Conservation (phyloP, 2,888 invertebrate genomes). For the Acanthopleura granulata region DNA sequence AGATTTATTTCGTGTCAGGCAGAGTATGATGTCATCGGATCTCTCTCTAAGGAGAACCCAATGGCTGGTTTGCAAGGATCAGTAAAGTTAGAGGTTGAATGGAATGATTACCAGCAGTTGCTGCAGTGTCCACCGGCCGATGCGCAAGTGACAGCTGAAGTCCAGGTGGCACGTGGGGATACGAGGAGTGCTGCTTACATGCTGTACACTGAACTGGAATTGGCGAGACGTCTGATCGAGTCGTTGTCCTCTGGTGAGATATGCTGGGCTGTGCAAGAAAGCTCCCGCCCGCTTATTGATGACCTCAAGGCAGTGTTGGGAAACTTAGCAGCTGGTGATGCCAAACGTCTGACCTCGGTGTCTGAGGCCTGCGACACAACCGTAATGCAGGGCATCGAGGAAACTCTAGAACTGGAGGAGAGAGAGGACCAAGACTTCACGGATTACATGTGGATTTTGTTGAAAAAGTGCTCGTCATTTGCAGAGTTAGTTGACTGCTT, state of each 20-base stretch:
- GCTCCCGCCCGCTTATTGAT: slow-evolving; percentile 37
- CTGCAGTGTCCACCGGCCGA: slow-evolving; percentile 45
- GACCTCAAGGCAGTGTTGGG: slow-evolving; percentile 39
- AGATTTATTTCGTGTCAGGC: slow-evolving; percentile 21
- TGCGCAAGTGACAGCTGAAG: slow-evolving; percentile 40
- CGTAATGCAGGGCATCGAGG: slow-evolving; percentile 30
- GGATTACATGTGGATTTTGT: slow-evolving; percentile 52
- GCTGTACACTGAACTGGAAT: slow-evolving; percentile 42
- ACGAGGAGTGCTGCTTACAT: slow-evolving; percentile 38
- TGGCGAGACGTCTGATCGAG: slow-evolving; percentile 33
- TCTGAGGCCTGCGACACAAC: slow-evolving; percentile 29
- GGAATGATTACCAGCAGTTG: slow-evolving; percentile 38
- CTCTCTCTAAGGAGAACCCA: slow-evolving; percentile 19
- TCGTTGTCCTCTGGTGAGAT: slow-evolving; percentile 46
- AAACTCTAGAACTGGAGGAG: slow-evolving; percentile 34
- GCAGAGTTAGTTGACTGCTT: slow-evolving; percentile 46
- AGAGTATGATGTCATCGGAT: slow-evolving; percentile 24
- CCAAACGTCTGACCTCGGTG: slow-evolving; percentile 29
- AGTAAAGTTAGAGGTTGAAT: slow-evolving; percentile 42
- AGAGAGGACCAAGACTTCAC: slow-evolving; percentile 53
- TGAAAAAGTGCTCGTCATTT: slow-evolving; percentile 46
- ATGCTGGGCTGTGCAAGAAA: slow-evolving; percentile 42
- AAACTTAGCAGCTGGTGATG: slow-evolving; percentile 43
- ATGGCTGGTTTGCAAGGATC: slow-evolving; percentile 35
- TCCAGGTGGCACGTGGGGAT: slow-evolving; percentile 42